Evolutionary conservation across 2,888 invertebrate species (phyloP).

Genomic region (Cosmopolites sordidus): DNA sequence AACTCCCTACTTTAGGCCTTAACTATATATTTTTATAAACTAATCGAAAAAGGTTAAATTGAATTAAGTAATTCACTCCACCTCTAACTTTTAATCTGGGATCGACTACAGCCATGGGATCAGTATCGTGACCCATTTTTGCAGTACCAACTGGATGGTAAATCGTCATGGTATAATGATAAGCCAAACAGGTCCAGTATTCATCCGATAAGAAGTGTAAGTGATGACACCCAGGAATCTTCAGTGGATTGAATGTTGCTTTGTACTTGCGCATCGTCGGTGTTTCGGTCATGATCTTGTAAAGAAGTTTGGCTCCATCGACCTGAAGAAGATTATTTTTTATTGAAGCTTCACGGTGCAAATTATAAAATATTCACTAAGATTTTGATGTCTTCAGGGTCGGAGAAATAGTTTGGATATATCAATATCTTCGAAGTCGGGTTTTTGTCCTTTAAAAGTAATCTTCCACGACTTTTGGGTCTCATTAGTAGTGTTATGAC

Average conservation of each 20-base stretch:
- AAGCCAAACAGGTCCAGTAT: conserved; percentile 72
- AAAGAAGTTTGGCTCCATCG: conserved; percentile 69
- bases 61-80: too few species aligned
- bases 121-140: conserved; percentile 68
- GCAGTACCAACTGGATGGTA: conserved; percentile 80
- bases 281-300: conserved; percentile 55
- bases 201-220: conserved; percentile 64
- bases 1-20: too few species aligned
- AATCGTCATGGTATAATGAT: conserved; percentile 72
- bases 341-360: neutral
- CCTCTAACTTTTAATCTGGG: conserved; percentile 63
- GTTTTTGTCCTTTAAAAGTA: conserved; percentile 63
- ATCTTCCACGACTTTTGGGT: conserved; percentile 66
- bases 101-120: conserved; percentile 65
- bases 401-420: conserved; percentile 78
- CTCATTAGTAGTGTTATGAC: conserved; percentile 55
- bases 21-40: too few species aligned
- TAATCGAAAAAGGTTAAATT: too few species aligned
- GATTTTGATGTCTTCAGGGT: conserved; percentile 66
- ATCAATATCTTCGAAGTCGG: conserved; percentile 75
- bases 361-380: conserved; percentile 56
- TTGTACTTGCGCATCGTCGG: conserved; percentile 59
- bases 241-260: conserved; percentile 59
- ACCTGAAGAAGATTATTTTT: conserved; percentile 48
- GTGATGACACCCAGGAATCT: conserved; percentile 63